Evolutionary conservation across 2,888 invertebrate species (phyloP).

Genomic region (Capitulum mitella): DNA sequence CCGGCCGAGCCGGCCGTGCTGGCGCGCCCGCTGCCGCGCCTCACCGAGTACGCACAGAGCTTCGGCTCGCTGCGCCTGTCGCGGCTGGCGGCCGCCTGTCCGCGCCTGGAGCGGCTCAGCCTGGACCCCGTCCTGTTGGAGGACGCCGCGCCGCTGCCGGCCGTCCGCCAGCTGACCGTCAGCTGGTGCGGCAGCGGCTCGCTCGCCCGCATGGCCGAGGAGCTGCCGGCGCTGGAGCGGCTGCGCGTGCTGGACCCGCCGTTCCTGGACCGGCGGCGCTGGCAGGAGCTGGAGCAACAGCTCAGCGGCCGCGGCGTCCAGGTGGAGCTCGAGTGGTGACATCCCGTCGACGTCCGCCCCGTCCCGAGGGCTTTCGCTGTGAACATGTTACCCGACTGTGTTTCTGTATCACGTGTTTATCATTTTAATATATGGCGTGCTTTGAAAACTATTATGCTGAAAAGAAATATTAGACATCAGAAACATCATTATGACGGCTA

Average conservation of each 20-base stretch:
- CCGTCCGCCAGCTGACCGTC: slow-evolving; percentile 97
- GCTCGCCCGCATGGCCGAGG: slow-evolving; percentile 59
- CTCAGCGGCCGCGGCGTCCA: background rate
- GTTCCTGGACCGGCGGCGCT: background rate
- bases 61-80: slow-evolving; percentile 74
- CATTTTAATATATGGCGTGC: too few species aligned
- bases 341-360: background rate
- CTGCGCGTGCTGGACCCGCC: background rate
- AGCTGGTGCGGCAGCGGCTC: slow-evolving; percentile 86
- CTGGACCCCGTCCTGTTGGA: slow-evolving; percentile 58
- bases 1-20: background rate
- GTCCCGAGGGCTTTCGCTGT: background rate
- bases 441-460: too few species aligned
- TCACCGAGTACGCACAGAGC: slow-evolving; percentile 94
- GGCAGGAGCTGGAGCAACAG: background rate
- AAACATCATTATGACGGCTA: too few species aligned
- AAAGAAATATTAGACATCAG: too few species aligned
- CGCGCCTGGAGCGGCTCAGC: slow-evolving; percentile 82
- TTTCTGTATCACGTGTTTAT: too few species aligned
- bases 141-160: slow-evolving; percentile 83
- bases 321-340: background rate
- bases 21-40: slow-evolving; percentile 81
- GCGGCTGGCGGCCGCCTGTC: slow-evolving; percentile 79
- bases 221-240: background rate
- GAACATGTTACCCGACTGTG: too few species aligned